phyloP scores from a whole-genome alignment of 2,888 invertebrate species.

The Ectemnius cavifrons region DNA sequence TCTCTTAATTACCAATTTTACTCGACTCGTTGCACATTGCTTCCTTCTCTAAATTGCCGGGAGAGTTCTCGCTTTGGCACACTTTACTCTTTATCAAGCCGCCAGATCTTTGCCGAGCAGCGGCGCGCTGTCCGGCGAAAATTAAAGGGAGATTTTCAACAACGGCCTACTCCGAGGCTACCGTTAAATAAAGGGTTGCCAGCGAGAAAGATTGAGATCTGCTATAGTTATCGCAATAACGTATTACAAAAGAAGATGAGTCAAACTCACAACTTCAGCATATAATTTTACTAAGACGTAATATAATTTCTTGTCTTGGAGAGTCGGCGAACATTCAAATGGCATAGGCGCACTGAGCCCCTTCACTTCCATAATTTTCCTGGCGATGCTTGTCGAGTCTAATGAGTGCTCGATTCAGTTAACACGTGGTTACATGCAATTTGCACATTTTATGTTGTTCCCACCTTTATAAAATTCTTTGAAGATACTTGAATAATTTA shows the following conservation, averaged over 20 bases:
- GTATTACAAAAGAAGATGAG: not conserved
- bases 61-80: conserved; percentile 50
- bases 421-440: not conserved
- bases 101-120: conserved; percentile 37
- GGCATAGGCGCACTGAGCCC: conserved; percentile 15
- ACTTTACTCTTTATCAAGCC: conserved; percentile 51
- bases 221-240: not conserved
- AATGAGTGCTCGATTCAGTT: conserved; percentile 8
- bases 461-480: conserved; percentile 25
- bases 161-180: not conserved
- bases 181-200: not conserved
- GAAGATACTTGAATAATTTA: conserved; percentile 20
- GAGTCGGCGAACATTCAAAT: not conserved
- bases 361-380: conserved; percentile 18
- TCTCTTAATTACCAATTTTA: conserved; percentile 59
- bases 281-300: not conserved
- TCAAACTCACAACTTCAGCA: not conserved
- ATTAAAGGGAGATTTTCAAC: conserved; percentile 16
- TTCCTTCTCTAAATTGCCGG: conserved; percentile 52
- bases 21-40: conserved; percentile 51
- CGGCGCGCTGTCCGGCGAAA: conserved; percentile 1
- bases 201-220: not conserved
- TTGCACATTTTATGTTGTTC: conserved; percentile 9
- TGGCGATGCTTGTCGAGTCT: conserved; percentile 4
- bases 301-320: not conserved